Conservation (phyloP, 2,888 invertebrate species). For the Trisateles emortualis region DNA sequence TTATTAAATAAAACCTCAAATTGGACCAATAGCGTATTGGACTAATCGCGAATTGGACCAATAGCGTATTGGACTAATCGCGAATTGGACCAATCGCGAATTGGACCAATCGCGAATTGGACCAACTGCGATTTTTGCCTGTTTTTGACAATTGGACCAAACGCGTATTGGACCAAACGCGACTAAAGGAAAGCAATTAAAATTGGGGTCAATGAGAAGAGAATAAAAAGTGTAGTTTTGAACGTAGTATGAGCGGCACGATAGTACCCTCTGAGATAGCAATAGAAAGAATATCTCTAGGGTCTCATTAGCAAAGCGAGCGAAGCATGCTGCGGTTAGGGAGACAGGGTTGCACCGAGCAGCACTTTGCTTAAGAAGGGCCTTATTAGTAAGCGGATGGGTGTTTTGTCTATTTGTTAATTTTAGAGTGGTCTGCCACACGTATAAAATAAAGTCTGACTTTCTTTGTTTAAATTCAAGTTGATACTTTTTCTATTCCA, state of each 20-base stretch:
- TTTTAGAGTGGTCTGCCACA: conserved; percentile 21
- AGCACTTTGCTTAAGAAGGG: conserved; percentile 45
- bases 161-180: no score
- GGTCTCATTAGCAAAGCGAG: conserved; percentile 67
- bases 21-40: no score
- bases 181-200: conserved; percentile 41
- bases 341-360: conserved; percentile 48
- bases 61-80: no score
- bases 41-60: no score
- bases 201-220: conserved; percentile 46
- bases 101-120: no score
- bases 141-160: no score
- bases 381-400: conserved; percentile 54
- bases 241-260: conserved; percentile 30
- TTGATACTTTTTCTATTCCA: conserved; percentile 10
- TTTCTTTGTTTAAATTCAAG: conserved; percentile 14
- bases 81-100: no score
- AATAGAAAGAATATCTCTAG: conserved; percentile 58
- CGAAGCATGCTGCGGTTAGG: conserved; percentile 57
- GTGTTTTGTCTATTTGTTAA: conserved; percentile 40
- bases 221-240: conserved; percentile 38
- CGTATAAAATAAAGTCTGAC: conserved; percentile 13
- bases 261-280: conserved; percentile 44
- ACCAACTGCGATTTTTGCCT: no score
- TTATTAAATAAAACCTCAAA: no score